These are phyloP conservation scores for human (Homo sapiens) DNA, from an alignment of 2,113 vertebrate species.

Conservation along the genomic window DNA sequence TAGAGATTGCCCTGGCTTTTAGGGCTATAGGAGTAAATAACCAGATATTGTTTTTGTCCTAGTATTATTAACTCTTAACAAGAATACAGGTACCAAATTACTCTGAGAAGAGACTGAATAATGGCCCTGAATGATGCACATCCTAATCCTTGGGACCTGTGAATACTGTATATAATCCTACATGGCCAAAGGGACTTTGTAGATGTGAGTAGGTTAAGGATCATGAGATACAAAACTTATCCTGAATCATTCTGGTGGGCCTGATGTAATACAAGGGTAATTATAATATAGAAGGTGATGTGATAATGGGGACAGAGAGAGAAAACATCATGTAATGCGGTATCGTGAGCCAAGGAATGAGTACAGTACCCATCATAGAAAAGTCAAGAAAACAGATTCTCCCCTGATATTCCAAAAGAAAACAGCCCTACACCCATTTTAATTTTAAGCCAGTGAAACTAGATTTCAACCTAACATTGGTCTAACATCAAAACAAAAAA, in stretches of 20 bases:
- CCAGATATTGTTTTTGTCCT: not conserved
- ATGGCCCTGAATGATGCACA: not conserved
- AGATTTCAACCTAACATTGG: not conserved
- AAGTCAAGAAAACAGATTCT: not conserved
- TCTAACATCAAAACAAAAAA: not conserved
- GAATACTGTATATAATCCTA: not conserved
- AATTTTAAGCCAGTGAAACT: not conserved
- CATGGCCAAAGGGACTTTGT: not conserved
- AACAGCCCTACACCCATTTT: not conserved
- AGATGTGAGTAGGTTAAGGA: not conserved
- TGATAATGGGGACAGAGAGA: not conserved
- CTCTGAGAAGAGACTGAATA: not conserved
- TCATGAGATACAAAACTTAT: not conserved
- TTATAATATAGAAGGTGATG: not conserved
- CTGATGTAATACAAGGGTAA: not conserved
- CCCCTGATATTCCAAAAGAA: not conserved
- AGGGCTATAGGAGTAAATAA: not conserved
- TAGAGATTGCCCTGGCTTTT: not conserved
- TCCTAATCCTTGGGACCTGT: not conserved
- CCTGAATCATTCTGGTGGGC: not conserved
- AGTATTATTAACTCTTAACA: not conserved
- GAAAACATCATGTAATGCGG: not conserved
- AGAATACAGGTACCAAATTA: not conserved
- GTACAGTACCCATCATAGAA: not conserved
- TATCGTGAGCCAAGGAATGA: not conserved